These are phyloP conservation scores for Archivesica marissinica DNA, from an alignment of 1,140 invertebrate species.

Conservation along the genomic window DNA sequence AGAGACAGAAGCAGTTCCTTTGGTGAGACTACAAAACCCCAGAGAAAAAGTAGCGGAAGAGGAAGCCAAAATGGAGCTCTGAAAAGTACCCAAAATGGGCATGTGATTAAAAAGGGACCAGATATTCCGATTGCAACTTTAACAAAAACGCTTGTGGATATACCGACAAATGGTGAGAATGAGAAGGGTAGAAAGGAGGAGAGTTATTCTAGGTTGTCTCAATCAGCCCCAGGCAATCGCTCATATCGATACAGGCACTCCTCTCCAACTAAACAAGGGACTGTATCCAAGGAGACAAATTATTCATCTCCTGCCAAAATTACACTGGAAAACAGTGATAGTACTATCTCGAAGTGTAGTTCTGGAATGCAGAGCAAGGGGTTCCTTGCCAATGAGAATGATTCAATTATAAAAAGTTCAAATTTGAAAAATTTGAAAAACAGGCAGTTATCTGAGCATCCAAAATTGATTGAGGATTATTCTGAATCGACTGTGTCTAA, in stretches of 20 bases:
- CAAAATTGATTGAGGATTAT: constrained; percentile 49
- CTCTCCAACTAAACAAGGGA: constrained; percentile 8
- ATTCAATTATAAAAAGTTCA: constrained; percentile 61
- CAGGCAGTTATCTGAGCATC: constrained; percentile 32
- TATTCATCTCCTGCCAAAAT: constrained; percentile 20
- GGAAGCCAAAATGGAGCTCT: constrained; percentile 46
- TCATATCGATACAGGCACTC: constrained; percentile 37
- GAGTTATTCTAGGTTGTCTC: constrained; percentile 38
- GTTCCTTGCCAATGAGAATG: constrained; percentile 40
- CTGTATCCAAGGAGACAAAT: background rate
- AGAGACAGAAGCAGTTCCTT: constrained; percentile 57
- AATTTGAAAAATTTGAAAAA: constrained; percentile 63
- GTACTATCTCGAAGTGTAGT: constrained; percentile 11
- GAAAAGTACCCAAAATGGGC: constrained; percentile 55
- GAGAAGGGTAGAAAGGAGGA: background rate
- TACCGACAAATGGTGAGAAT: background rate
- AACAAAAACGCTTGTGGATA: background rate
- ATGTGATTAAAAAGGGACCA: constrained; percentile 49
- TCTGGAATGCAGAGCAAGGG: constrained; percentile 5
- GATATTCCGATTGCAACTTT: constrained; percentile 52
- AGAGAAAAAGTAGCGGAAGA: constrained; percentile 45
- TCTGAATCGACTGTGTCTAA: constrained; percentile 39
- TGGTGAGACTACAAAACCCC: constrained; percentile 22
- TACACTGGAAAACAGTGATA: background rate
- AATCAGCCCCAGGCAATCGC: constrained; percentile 46